These are phyloP conservation scores for Platycheirus rosarum DNA, from an alignment of 2,888 invertebrate species.

Conservation along the genomic window DNA sequence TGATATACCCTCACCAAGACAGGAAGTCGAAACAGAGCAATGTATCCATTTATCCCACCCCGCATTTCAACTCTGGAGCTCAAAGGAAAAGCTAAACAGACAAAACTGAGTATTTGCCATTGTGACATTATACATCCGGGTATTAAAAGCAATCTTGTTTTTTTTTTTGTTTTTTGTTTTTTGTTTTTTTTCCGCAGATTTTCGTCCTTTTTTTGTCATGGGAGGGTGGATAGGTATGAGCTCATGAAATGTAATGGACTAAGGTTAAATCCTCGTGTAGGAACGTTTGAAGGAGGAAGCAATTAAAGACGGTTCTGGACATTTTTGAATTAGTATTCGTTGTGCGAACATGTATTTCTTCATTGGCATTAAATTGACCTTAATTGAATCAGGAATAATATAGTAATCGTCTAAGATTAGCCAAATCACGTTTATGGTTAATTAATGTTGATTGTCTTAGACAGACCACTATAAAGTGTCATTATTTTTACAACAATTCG, in stretches of 20 bases:
- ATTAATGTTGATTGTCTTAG: constrained; percentile 21
- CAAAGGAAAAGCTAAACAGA: constrained; percentile 61
- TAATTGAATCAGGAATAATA: constrained; percentile 49
- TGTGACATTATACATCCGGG: constrained; percentile 74
- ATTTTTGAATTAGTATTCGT: constrained; percentile 57
- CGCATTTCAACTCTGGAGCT: constrained; percentile 28
- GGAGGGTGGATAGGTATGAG: constrained; percentile 1
- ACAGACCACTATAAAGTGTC: too few species aligned
- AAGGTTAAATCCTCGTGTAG: constrained; percentile 14
- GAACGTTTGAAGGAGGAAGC: constrained; percentile 23
- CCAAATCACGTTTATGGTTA: not conserved
- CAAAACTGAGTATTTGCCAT: constrained; percentile 70
- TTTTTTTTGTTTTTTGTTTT: constrained; percentile 13
- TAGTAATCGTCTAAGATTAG: constrained; percentile 17
- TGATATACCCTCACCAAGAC: constrained; percentile 50
- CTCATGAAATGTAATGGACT: constrained; percentile 14
- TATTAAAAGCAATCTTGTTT: constrained; percentile 69
- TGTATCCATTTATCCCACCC: constrained; percentile 37
- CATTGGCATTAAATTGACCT: constrained; percentile 35
- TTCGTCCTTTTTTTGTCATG: constrained; percentile 30
- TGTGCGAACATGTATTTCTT: constrained; percentile 31
- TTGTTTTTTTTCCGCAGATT: not conserved
- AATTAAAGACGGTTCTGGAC: constrained; percentile 41
- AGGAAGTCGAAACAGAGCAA: constrained; percentile 51
- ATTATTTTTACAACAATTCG: too few species aligned